Percentiles rank a stretch among this genome's conserved stretches.
Conservation (phyloP, 2,888 invertebrate genomes). For the Siphlonurus alternatus region DNA sequence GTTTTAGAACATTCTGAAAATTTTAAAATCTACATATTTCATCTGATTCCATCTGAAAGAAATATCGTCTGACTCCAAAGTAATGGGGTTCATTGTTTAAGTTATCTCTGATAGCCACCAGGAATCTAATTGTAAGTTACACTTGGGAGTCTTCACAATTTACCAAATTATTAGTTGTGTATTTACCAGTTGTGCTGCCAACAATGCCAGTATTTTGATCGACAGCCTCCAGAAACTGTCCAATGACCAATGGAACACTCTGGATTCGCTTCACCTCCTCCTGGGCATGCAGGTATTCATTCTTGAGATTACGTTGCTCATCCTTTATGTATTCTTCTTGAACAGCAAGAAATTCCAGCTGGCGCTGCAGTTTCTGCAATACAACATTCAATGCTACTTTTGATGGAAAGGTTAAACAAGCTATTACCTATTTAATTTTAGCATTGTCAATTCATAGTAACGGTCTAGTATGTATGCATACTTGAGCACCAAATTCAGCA, state of each 20-base stretch:
- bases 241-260: slow-evolving; percentile 96
- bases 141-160: no score
- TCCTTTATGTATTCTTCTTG: slow-evolving; percentile 99
- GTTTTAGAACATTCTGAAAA: no score
- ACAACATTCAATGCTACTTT: slow-evolving; percentile 1
- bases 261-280: slow-evolving; percentile 97
- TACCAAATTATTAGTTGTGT: no score
- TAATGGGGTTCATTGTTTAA: no score
- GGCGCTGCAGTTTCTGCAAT: slow-evolving; percentile 77
- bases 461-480: background rate
- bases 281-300: slow-evolving; percentile 97
- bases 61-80: no score
- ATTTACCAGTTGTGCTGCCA: slow-evolving; percentile 81
- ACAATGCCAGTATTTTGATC: slow-evolving; percentile 99
- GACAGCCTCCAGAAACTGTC: slow-evolving; percentile 97
- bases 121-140: no score
- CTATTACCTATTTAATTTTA: no score
- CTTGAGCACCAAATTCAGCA: no score
- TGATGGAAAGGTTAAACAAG: no score
- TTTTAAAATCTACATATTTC: no score
- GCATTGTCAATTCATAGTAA: background rate
- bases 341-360: slow-evolving; percentile 92
- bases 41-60: no score
- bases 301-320: slow-evolving; percentile 95
- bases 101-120: no score